phyloP scores from a whole-genome alignment of 2,797 vertebrate genomes.

The Anisognathus igniventris region DNA sequence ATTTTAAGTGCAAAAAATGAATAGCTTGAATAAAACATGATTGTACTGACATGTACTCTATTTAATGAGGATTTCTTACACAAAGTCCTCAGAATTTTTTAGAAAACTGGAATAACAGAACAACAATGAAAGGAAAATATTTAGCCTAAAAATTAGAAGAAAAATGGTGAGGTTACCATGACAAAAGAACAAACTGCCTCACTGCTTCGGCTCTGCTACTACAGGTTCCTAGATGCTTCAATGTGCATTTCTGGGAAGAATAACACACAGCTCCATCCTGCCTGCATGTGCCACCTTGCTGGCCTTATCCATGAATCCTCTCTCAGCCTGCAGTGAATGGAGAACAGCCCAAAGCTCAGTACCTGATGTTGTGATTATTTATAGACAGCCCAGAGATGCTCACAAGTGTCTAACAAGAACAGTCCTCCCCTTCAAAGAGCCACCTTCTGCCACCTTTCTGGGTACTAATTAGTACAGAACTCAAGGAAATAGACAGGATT shows the following conservation, averaged over 20 bases:
- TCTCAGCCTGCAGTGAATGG: neutral
- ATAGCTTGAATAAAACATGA: constrained; percentile 24
- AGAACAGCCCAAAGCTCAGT: neutral
- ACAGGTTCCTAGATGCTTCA: neutral
- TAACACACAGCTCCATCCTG: neutral
- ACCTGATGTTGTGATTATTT: neutral
- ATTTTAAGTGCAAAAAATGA: constrained; percentile 14
- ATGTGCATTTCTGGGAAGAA: neutral
- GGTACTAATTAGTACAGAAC: neutral
- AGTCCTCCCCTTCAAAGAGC: neutral
- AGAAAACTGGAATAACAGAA: neutral
- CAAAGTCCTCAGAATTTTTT: neutral
- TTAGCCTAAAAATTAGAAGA: neutral
- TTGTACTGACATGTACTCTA: neutral
- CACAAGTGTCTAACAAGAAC: neutral
- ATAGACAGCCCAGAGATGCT: neutral
- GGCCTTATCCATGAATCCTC: neutral
- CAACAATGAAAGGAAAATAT: constrained; percentile 20
- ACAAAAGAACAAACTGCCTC: neutral
- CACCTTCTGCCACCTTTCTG: neutral
- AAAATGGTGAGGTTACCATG: neutral
- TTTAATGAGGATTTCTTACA: constrained; percentile 27
- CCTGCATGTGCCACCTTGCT: neutral
- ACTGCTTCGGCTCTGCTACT: neutral
- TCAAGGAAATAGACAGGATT: neutral